Evolutionary conservation across 2,888 invertebrate genomes (phyloP).

Genomic region (Lasiommata megera): DNA sequence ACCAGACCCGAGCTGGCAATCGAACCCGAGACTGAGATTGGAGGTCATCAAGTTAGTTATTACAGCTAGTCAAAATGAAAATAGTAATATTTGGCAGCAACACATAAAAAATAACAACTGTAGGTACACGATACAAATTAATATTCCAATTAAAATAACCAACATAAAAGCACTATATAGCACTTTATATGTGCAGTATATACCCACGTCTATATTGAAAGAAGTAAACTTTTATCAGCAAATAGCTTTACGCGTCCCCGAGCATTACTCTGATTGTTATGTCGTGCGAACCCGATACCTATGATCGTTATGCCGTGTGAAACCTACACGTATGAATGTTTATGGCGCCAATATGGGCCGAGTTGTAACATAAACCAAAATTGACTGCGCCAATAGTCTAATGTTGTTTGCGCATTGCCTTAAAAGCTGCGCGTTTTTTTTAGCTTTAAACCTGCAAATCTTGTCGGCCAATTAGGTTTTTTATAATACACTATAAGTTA

Average conservation of each 20-base stretch:
- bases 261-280: slow-evolving; percentile 24
- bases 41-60: too few relatives aligned
- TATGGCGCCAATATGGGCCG: slow-evolving; percentile 22
- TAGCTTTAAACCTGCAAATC: too few relatives aligned
- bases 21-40: too few relatives aligned
- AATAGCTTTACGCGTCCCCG: slow-evolving; percentile 10
- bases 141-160: slow-evolving; percentile 6
- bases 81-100: not conserved
- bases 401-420: not conserved
- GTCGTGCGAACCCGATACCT: slow-evolving; percentile 12
- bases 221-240: slow-evolving; percentile 15
- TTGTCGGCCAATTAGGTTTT: too few relatives aligned
- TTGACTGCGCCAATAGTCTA: slow-evolving; percentile 22
- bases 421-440: not conserved
- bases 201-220: slow-evolving; percentile 5
- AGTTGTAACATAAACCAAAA: slow-evolving; percentile 26
- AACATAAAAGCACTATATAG: not conserved
- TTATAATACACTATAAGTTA: too few relatives aligned
- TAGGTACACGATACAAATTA: slow-evolving; percentile 1
- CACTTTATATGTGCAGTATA: too few relatives aligned
- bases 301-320: slow-evolving; percentile 18
- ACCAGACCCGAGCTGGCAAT: too few relatives aligned
- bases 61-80: too few relatives aligned
- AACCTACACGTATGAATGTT: slow-evolving; percentile 23
- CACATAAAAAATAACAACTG: not conserved